Conservation (phyloP, 1,140 invertebrate genomes). For the Gryon sp. region DNA sequence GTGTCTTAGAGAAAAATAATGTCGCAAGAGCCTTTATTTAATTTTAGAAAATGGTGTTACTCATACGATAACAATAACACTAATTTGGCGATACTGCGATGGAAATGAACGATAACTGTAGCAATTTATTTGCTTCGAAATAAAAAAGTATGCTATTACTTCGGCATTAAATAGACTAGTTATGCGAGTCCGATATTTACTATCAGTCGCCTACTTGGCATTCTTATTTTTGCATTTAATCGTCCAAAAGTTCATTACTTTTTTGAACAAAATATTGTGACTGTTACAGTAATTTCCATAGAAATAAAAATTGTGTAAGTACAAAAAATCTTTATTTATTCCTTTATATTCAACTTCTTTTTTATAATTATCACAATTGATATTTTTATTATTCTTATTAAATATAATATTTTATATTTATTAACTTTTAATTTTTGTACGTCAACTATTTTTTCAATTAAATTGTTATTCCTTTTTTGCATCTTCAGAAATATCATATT, state of each 20-base stretch:
- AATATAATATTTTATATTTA: no score
- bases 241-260: background rate
- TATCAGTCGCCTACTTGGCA: constrained; percentile 53
- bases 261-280: no score
- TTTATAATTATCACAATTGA: no score
- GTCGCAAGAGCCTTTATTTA: constrained; percentile 1
- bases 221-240: constrained; percentile 4
- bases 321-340: no score
- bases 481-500: no score
- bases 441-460: no score
- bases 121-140: constrained; percentile 23
- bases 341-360: no score
- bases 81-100: constrained; percentile 24
- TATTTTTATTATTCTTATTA: no score
- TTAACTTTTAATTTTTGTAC: no score
- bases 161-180: constrained; percentile 26
- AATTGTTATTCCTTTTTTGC: no score
- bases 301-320: no score
- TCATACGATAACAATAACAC: constrained; percentile 13
- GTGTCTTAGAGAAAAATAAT: constrained; percentile 5
- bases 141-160: constrained; percentile 16
- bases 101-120: constrained; percentile 17
- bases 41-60: constrained; percentile 9
- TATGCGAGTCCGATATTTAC: constrained; percentile 32
- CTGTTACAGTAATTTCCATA: no score